Conservation (phyloP, 2,113 vertebrate genomes). For the Brachypodius melanocephalos region DNA sequence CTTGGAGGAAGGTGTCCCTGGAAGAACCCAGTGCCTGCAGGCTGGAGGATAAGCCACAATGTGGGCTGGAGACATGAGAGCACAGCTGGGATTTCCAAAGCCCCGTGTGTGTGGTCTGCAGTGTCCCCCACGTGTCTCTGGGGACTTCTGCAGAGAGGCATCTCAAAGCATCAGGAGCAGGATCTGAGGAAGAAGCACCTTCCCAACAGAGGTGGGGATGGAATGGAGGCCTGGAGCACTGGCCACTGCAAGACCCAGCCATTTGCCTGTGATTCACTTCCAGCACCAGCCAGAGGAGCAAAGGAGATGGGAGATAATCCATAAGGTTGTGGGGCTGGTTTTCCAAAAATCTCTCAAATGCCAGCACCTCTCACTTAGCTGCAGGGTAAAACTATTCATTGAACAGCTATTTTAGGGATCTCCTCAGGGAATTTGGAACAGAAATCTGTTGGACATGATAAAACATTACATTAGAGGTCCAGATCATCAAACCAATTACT, state of each 20-base stretch:
- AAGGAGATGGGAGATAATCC: neutral
- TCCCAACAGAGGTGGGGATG: neutral
- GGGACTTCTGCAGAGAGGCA: neutral
- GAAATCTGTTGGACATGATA: slow-evolving; percentile 11
- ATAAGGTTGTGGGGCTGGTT: neutral
- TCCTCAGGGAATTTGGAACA: slow-evolving; percentile 31
- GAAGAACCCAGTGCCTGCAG: neutral
- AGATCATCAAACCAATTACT: neutral
- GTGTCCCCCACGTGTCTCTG: neutral
- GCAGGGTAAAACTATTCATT: slow-evolving; percentile 13
- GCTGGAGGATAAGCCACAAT: neutral
- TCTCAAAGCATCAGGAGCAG: neutral
- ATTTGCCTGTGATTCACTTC: neutral
- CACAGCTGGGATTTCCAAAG: neutral
- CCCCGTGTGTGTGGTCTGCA: fast-evolving
- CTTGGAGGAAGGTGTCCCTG: neutral
- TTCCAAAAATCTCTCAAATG: slow-evolving; percentile 31
- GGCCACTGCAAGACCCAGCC: neutral
- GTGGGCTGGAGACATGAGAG: neutral
- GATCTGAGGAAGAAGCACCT: neutral
- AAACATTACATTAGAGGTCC: slow-evolving; percentile 11
- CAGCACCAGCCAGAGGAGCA: neutral
- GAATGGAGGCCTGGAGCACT: neutral
- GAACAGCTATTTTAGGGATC: slow-evolving; percentile 13
- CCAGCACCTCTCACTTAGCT: neutral